Evolutionary conservation across 2,797 vertebrate species (phyloP).

Genomic region (Melopsittacus undulatus): DNA sequence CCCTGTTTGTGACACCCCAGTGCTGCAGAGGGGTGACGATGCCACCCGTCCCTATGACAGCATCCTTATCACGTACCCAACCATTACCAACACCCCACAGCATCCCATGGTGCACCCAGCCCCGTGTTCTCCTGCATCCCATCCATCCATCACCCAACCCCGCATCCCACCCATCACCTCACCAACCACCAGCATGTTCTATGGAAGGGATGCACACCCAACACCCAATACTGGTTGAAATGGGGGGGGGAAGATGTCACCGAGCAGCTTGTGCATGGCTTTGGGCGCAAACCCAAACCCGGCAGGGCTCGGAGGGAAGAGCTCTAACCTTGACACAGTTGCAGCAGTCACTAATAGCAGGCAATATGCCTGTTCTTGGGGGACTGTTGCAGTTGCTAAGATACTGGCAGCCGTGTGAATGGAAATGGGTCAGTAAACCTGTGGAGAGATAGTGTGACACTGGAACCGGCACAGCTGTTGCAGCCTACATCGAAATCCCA

Average conservation of each 20-base stretch:
- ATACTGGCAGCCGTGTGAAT: slow-evolving; percentile 95
- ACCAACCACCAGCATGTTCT: neutral
- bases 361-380: slow-evolving; percentile 83
- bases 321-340: slow-evolving; percentile 83
- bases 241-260: neutral
- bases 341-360: slow-evolving; percentile 81
- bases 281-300: slow-evolving; percentile 71
- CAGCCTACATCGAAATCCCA: slow-evolving; percentile 82
- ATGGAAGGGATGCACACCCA: neutral
- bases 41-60: neutral
- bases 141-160: neutral
- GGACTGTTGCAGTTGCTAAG: slow-evolving; percentile 99
- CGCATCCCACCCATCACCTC: neutral
- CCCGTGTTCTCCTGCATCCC: neutral
- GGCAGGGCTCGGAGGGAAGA: slow-evolving; percentile 76
- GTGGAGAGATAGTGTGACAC: slow-evolving; percentile 94
- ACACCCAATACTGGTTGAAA: neutral
- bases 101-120: neutral
- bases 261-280: slow-evolving; percentile 61
- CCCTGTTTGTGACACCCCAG: neutral
- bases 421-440: slow-evolving; percentile 96
- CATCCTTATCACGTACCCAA: neutral
- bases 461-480: slow-evolving; percentile 86
- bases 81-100: neutral
- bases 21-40: neutral